These are phyloP conservation scores for Varanus salvator DNA, from an alignment of 2,113 vertebrate genomes.

Conservation along the genomic window DNA sequence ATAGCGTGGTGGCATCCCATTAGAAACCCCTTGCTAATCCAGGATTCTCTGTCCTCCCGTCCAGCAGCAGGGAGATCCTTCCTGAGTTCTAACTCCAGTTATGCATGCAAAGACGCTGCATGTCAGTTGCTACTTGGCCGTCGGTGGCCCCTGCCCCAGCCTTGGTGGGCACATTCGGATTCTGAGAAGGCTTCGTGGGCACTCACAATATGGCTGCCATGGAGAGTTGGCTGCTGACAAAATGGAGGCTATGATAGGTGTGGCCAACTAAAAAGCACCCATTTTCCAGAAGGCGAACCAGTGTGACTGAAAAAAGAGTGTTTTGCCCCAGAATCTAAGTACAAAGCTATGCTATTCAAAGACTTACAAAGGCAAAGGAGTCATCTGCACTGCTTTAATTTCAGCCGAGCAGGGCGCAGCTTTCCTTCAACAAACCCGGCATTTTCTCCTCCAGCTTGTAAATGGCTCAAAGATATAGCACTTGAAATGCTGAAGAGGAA, in stretches of 20 bases:
- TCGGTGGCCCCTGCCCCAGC: no score
- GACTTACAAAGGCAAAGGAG: background rate
- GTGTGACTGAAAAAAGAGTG: no score
- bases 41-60: background rate
- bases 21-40: background rate
- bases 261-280: background rate
- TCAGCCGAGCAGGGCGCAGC: background rate
- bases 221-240: no score
- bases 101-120: background rate
- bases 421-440: background rate
- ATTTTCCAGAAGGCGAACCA: no score
- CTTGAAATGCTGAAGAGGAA: slow-evolving; percentile 18
- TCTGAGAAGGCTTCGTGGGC: no score
- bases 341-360: background rate
- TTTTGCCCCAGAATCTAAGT: no score
- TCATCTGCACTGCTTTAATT: background rate
- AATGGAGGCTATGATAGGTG: no score
- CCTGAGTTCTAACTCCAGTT: background rate
- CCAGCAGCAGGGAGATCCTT: background rate
- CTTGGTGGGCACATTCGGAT: no score
- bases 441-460: background rate
- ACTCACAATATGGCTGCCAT: no score
- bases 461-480: slow-evolving; percentile 1
- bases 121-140: background rate
- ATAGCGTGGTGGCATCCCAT: background rate